Evolutionary conservation across 2,888 invertebrate genomes (phyloP).

Genomic region (Oxycera nigricornis): DNA sequence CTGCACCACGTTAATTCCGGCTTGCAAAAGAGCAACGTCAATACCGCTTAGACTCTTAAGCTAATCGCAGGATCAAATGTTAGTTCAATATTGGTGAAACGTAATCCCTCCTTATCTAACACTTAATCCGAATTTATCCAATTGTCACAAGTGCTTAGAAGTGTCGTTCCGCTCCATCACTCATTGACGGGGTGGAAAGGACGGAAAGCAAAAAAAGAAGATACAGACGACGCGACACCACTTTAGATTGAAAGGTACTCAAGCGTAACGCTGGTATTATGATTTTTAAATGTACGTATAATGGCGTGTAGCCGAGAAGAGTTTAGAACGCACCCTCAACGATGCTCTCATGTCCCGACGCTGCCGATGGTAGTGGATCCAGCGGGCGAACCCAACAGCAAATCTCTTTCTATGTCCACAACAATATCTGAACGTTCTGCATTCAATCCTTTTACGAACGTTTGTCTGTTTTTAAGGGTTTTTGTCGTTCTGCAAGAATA

Average conservation of each 20-base stretch:
- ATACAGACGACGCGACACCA: conserved; percentile 1
- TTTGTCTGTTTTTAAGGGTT: background rate
- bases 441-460: background rate
- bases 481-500: background rate
- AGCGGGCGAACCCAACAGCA: background rate
- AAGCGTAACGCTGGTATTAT: conserved; percentile 22
- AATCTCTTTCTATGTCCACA: background rate
- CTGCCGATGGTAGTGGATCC: background rate
- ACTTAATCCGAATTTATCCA: conserved; percentile 33
- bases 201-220: conserved; percentile 7
- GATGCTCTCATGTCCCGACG: background rate
- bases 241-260: conserved; percentile 28
- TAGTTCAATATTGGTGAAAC: conserved; percentile 26
- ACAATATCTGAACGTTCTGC: background rate
- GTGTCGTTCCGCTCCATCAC: conserved; percentile 20
- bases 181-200: conserved; percentile 8
- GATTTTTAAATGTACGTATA: conserved; percentile 14
- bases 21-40: no score
- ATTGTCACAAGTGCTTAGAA: conserved; percentile 37
- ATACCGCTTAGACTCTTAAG: background rate
- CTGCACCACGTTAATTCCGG: no score
- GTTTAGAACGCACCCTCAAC: background rate
- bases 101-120: conserved; percentile 24
- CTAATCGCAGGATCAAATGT: conserved; percentile 23
- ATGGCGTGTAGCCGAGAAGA: background rate